Evolutionary conservation across 2,113 vertebrate genomes (phyloP), one percentile per base, ranked within the genome.

Genomic region (Periophthalmodon schlosseri): DNA sequence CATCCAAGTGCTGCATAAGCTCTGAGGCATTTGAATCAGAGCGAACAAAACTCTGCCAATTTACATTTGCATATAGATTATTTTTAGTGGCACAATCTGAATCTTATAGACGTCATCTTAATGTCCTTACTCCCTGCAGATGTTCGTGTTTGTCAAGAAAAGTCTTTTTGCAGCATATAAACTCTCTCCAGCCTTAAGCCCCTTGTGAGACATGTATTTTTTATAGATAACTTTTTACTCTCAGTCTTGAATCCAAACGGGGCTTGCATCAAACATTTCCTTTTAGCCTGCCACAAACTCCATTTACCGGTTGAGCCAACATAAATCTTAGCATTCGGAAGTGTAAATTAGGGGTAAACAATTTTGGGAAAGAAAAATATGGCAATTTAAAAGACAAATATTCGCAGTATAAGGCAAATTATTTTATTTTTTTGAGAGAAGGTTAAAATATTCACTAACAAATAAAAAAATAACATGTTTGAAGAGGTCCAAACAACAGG

Each of bases 141-240:
- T 69, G 70, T 66, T 76, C 81, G 16, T n/a, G 0, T 2, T 61
- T 12, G 8, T 39, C 34, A 65, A 56, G 20, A 56, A 56, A 56
- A 20, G 18, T 16, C 3, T 63, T 36, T 66, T 39, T n/a, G 49
- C 63, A 64, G 70, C 77, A 69, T 68, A 70, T 61, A 69, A 61
- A 8, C 46, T 68, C 66, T 76, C 47, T 72, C 72, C 75, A 23
- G 61, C 56, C 77, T 56, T 78, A 36, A 50, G 63, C 73, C 75
- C 79, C 82, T 24, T 52, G 82, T 79, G 80, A 65, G 77, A 83
- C 89, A 91, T 93, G 84, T 88, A 93, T 91, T 93, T 93, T 93
- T 91, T 91, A 92, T 93, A 83, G 86, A 87, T 81, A 89, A 93
- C 91, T 88, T 91, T 93, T 91, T 84, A 87, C 88, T 91, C 74